phyloP scores from a whole-genome alignment of 1,140 invertebrate species.

The Zaprionus gabonicus region DNA sequence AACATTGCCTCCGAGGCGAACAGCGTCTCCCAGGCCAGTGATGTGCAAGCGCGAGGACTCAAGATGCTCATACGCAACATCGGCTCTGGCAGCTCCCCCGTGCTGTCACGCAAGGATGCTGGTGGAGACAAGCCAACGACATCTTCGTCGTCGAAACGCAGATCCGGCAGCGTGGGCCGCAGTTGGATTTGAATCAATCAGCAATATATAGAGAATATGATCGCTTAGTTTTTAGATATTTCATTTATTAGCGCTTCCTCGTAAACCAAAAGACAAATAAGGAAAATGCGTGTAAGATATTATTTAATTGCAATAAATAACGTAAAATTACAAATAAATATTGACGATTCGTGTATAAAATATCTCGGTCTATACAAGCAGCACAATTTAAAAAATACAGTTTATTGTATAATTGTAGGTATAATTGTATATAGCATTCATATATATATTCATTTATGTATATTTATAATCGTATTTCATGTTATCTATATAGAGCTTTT shows the following conservation, averaged over 20 bases:
- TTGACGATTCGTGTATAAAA: conserved; percentile 78
- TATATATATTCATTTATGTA: conserved; percentile 12
- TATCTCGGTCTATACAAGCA: conserved; percentile 72
- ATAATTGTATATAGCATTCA: conserved; percentile 47
- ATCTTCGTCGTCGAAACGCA: conserved; percentile 59
- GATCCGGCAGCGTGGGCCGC: conserved; percentile 81
- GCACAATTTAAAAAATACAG: conserved; percentile 77
- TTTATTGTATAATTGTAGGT: conserved; percentile 68
- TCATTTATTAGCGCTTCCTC: conserved; percentile 69
- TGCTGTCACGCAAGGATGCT: conserved; percentile 89
- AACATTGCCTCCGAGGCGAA: conserved; percentile 92
- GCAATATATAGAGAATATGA: conserved; percentile 1
- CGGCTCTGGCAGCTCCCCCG: conserved; percentile 91
- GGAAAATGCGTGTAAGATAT: conserved; percentile 67
- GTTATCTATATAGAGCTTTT: conserved; percentile 36
- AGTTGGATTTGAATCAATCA: conserved; percentile 71
- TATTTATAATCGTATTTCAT: conserved; percentile 52
- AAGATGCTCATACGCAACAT: conserved; percentile 92
- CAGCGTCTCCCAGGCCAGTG: conserved; percentile 78
- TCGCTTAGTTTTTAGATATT: conserved; percentile 40
- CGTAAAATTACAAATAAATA: conserved; percentile 82
- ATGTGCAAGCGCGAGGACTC: conserved; percentile 89
- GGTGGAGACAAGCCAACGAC: conserved; percentile 41
- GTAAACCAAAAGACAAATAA: conserved; percentile 46
- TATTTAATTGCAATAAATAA: conserved; percentile 82